Base-by-base conservation (phyloP, 2,113 vertebrate species). In the Nesospiza acunhae region DNA sequence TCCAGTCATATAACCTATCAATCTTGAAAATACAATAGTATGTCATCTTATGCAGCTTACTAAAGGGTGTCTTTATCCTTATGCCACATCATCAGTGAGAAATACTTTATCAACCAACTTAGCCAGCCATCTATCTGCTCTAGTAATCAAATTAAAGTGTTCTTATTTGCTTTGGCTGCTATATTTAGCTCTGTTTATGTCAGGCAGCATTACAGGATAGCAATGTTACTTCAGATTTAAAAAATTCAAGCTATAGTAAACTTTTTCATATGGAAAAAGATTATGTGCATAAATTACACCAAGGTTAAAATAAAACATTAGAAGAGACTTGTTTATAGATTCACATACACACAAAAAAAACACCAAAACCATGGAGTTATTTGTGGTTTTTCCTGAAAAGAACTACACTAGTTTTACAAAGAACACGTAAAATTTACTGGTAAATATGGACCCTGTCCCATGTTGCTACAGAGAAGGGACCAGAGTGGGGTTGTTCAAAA, bases 1-100 rank as follows among this genome's bases (percentile, higher is more conserved):
- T 99, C 99, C 99, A 99, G 97, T 99, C 99, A 89, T 99, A 99
- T 58, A 99, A 98, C 94, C 99, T 98, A 97, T 99, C 99, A 58
- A 99, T 98, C 99, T 99, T 95, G 50, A 67, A 92, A 96, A 87
- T 6, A 91, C 11, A 96, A 41, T 16, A 92, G 39, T 13, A 80
- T 7, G 56, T 92, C 68, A 96, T 52, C 33, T 77, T 42, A n/a
- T 6, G 23, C 42, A 77, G 46, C 44, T 73, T 77, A 79, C 44
- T 44, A 53, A 59, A 60, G 35, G 42, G 20, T 62, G 55, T 70
- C 33, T 62, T 69, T n/a, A 79, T 60, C 46, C 50, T 87, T 82
- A 75, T 7, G 47, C 9, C 41, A 31, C 39, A 75, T 26, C 33
- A 59, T 13, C 37, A 20, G 8, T 39, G 39, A 84, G 4, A 74